phyloP scores from a whole-genome alignment of 2,888 invertebrate species.

The Phorcus lineatus region DNA sequence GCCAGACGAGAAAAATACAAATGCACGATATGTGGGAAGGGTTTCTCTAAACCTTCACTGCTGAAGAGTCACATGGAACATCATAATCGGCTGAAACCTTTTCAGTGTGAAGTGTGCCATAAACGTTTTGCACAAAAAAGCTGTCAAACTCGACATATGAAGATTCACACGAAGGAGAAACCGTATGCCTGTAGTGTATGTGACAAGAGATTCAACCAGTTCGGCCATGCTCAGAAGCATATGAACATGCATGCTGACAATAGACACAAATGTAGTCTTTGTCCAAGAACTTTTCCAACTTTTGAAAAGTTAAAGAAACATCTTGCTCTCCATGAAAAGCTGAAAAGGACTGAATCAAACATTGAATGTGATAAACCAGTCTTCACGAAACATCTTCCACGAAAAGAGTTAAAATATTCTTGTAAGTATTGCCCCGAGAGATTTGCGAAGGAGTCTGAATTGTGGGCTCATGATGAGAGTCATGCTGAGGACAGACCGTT shows the following conservation, averaged over 20 bases:
- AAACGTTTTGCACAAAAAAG: not conserved
- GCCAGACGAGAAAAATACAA: not conserved
- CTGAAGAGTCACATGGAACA: not conserved
- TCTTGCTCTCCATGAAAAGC: not conserved
- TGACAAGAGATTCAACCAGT: conserved; percentile 1
- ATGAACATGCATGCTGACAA: not conserved
- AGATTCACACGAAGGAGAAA: not conserved
- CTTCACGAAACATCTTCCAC: not conserved
- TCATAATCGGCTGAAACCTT: not conserved
- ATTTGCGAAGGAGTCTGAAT: not conserved
- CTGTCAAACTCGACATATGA: not conserved
- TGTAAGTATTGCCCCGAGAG: not conserved
- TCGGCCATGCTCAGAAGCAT: not conserved
- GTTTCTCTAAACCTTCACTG: not conserved
- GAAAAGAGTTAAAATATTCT: not conserved
- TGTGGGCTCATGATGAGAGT: not conserved
- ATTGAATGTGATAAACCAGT: no score
- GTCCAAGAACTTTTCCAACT: not conserved
- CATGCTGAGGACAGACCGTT: not conserved
- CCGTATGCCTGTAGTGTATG: not conserved
- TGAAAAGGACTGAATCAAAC: not conserved
- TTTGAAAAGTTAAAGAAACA: not conserved
- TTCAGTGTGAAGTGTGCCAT: not conserved
- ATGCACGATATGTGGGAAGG: not conserved
- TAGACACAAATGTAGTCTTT: not conserved